phyloP scores from a whole-genome alignment of 1,140 invertebrate genomes.

The Diabrotica undecimpunctata region DNA sequence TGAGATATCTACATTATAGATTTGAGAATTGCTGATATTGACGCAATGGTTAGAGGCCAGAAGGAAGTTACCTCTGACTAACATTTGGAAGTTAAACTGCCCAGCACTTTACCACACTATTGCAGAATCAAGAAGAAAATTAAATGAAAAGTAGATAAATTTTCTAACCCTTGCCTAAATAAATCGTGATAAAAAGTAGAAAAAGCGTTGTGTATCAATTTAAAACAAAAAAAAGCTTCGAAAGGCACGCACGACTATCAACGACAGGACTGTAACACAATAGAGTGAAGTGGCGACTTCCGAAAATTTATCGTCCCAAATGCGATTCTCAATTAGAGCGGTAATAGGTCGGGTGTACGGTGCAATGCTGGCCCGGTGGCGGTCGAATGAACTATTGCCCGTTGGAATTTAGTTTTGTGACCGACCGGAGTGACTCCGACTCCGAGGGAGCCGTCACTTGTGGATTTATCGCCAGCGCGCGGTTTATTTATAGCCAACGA shows the following conservation, averaged over 20 bases:
- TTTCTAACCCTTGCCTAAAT: too few relatives aligned
- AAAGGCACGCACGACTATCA: slow-evolving; percentile 1
- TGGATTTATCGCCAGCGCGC: slow-evolving; percentile 32
- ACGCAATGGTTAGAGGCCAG: too few relatives aligned
- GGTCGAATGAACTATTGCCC: slow-evolving; percentile 41
- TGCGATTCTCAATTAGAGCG: slow-evolving; percentile 44
- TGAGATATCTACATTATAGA: too few relatives aligned
- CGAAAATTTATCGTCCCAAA: slow-evolving; percentile 43
- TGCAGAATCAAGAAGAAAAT: too few relatives aligned
- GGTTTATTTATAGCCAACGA: slow-evolving; percentile 24
- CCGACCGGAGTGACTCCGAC: slow-evolving; percentile 25
- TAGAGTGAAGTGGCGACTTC: slow-evolving; percentile 40
- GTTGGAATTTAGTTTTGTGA: slow-evolving; percentile 43
- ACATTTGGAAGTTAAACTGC: too few relatives aligned
- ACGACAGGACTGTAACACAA: slow-evolving; percentile 22
- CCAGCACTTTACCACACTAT: too few relatives aligned
- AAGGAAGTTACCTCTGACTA: too few relatives aligned
- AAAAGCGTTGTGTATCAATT: too few relatives aligned
- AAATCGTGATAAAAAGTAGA: too few relatives aligned
- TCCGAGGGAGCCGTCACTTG: slow-evolving; percentile 27
- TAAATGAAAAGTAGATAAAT: too few relatives aligned
- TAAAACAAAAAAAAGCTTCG: background rate
- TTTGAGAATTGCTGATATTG: too few relatives aligned
- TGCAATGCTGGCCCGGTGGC: slow-evolving; percentile 22
- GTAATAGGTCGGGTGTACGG: slow-evolving; percentile 40